Evolutionary conservation across 2,797 vertebrate species (phyloP), one percentile per base, ranked within the genome.

Genomic region (Cryptoblepharus egeriae): DNA sequence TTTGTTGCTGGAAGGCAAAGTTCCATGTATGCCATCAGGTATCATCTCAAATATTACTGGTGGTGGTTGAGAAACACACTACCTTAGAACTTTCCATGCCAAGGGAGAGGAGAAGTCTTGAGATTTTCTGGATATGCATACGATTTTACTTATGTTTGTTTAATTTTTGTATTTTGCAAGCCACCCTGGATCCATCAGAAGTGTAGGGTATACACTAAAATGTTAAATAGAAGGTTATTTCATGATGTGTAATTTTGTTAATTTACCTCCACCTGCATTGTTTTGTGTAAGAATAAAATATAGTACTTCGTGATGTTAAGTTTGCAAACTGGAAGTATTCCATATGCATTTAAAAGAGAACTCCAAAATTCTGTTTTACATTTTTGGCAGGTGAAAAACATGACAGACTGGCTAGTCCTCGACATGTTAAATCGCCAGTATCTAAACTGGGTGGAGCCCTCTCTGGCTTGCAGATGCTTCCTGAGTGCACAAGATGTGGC

Each of bases 401-500:
- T 0, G 94, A 97, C 88, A 90, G 95, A 87, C 81, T 93, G 63
- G 69, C 92, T 73, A 90, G 90, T 67, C 91, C 96, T 22, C 97
- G 97, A 39, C 96, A 90, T 92, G 70, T 98, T 84, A 98, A 97
- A 92, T 96, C 98, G 74, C 95, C 97, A 0, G 93, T 97, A 75
- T 92, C 96, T 32, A 98, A 97, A 92, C 93, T 98, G 58, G 96
- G 97, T 7, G 93, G 96, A 67, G 94, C 97, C 13, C 88, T 98
- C 92, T 86, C 97, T 0, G 95, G 97, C 65, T 95, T 99, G 39
- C 98, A 99, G 96, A 97, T 98, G 92, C 96, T 99, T 1, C 97
- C 98, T 0, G 97, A 98, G 93, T 99, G 98, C 92, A 98, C 97
- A 8, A 97, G 98, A 95, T 99, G 98, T 30, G 93, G 93, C 72